These are phyloP conservation scores for Coryphaenoides rupestris DNA, from an alignment of 2,113 vertebrate species.

Conservation along the genomic window DNA sequence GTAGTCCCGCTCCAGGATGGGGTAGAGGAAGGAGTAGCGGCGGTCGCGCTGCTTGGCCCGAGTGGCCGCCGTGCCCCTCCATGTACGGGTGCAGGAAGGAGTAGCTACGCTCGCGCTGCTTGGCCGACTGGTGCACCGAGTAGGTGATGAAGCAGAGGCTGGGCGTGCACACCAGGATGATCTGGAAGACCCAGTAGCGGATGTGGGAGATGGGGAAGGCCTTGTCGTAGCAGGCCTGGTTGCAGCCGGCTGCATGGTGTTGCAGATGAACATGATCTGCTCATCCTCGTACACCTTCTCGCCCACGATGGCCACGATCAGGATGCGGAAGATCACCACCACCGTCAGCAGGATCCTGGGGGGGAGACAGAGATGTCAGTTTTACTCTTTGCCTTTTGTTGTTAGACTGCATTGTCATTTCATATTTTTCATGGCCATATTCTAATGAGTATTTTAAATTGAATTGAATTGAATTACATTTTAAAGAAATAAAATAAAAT, in stretches of 20 bases:
- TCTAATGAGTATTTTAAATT: too few relatives aligned
- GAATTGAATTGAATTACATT: too few relatives aligned
- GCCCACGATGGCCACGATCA: slow-evolving; percentile 87
- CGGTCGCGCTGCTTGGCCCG: slow-evolving; percentile 80
- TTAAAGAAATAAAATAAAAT: too few relatives aligned
- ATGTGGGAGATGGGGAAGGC: slow-evolving; percentile 91
- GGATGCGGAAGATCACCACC: slow-evolving; percentile 89
- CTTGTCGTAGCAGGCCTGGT: slow-evolving; percentile 88
- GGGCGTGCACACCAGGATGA: slow-evolving; percentile 88
- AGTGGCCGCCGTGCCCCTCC: too few relatives aligned
- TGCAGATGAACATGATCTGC: slow-evolving; percentile 89
- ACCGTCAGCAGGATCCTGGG: slow-evolving; percentile 86
- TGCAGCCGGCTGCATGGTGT: slow-evolving; percentile 87
- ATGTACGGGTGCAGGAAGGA: too few relatives aligned
- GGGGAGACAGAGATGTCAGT: slow-evolving; percentile 16
- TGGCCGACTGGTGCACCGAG: slow-evolving; percentile 85
- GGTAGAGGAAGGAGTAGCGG: slow-evolving; percentile 79
- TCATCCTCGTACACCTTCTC: slow-evolving; percentile 90
- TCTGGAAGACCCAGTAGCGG: slow-evolving; percentile 92
- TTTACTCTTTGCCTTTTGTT: not conserved
- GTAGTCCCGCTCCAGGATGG: slow-evolving; percentile 76
- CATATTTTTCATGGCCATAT: too few relatives aligned
- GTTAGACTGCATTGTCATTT: too few relatives aligned
- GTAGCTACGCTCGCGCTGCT: too few relatives aligned
- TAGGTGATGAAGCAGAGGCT: slow-evolving; percentile 92